Conservation (phyloP, 1,140 invertebrate genomes). For the Macrotrachela quadricornifera region DNA sequence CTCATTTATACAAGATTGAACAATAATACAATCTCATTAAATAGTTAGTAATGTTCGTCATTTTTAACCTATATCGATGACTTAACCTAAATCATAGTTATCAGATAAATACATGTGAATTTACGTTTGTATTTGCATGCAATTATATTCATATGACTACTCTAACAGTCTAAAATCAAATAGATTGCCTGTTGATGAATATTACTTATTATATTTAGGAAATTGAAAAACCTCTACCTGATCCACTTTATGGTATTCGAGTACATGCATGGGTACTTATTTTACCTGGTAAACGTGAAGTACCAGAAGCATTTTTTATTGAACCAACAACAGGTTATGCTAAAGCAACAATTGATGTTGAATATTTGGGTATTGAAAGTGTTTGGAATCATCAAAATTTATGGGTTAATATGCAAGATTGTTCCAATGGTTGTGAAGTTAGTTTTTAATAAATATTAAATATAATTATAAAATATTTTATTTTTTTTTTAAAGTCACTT, state of each 20-base stretch:
- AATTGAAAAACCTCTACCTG: slow-evolving; percentile 43
- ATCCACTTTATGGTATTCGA: slow-evolving; percentile 47
- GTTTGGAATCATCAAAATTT: slow-evolving; percentile 70
- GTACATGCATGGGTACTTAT: slow-evolving; percentile 62
- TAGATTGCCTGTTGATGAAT: slow-evolving; percentile 9
- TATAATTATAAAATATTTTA: background rate
- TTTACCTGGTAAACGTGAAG: slow-evolving; percentile 37
- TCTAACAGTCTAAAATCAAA: slow-evolving; percentile 34
- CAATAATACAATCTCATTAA: no score
- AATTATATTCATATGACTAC: background rate
- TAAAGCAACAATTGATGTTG: slow-evolving; percentile 35
- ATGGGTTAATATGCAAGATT: slow-evolving; percentile 49
- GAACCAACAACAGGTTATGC: slow-evolving; percentile 52
- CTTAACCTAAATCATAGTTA: no score
- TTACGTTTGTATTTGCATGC: no score
- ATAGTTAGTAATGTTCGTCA: no score
- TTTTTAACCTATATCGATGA: no score
- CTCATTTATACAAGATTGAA: no score
- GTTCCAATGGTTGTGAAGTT: background rate
- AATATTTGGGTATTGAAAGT: slow-evolving; percentile 55
- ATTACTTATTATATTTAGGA: slow-evolving; percentile 14
- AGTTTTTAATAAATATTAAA: background rate
- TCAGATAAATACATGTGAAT: no score
- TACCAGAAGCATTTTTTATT: slow-evolving; percentile 49
- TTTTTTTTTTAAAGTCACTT: slow-evolving; percentile 20